Evolutionary conservation across 2,797 vertebrate species (phyloP).

Genomic region (Neomorphus geoffroyi): DNA sequence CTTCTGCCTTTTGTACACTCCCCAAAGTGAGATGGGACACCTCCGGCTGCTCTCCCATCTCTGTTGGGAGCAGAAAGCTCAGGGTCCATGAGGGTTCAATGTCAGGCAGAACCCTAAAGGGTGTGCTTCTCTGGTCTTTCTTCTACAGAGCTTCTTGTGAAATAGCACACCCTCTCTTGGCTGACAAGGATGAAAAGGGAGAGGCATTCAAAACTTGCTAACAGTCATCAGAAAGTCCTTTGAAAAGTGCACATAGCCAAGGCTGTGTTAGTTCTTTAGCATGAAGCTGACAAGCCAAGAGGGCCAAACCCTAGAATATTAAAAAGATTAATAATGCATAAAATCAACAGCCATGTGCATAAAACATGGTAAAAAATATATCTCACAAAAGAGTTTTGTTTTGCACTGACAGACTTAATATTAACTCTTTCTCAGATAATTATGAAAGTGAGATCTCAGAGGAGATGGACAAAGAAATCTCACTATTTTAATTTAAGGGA

Average conservation of each 20-base stretch:
- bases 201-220: neutral
- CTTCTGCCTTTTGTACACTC: neutral
- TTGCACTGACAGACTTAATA: neutral
- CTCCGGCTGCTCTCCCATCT: neutral
- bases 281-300: neutral
- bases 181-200: neutral
- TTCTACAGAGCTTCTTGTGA: neutral
- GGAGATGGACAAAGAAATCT: neutral
- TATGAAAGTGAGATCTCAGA: neutral
- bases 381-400: neutral
- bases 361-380: slow-evolving; percentile 11
- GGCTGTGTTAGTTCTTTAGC: neutral
- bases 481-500: slow-evolving; percentile 2
- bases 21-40: neutral
- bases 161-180: neutral
- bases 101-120: neutral
- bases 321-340: neutral
- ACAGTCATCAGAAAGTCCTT: neutral
- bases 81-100: neutral
- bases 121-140: neutral
- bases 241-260: neutral
- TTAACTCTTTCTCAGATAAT: slow-evolving; percentile 11
- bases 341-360: neutral
- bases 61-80: neutral
- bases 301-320: neutral